phyloP scores from a whole-genome alignment of 2,888 invertebrate genomes.

The Rutpela maculata region DNA sequence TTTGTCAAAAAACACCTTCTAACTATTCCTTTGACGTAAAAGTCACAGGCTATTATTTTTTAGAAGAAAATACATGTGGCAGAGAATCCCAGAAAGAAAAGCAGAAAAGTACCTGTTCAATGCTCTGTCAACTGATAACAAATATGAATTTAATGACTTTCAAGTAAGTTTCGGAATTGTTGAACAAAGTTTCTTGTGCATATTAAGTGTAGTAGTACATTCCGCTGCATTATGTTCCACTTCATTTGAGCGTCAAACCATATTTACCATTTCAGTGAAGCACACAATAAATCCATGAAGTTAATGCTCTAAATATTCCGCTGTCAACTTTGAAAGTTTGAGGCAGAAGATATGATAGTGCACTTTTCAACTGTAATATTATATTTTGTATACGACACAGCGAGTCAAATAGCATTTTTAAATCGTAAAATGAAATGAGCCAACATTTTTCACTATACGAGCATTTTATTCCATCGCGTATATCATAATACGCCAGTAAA shows the following conservation, averaged over 20 bases:
- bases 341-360: not conserved
- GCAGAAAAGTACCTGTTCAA: too few species aligned
- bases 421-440: not conserved
- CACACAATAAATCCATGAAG: not conserved
- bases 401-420: not conserved
- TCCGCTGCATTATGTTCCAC: too few species aligned
- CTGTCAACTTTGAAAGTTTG: not conserved
- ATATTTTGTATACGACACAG: not conserved
- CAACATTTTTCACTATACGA: not conserved
- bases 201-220: too few species aligned
- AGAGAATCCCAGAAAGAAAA: too few species aligned
- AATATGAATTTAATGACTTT: too few species aligned
- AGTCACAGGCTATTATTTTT: too few species aligned
- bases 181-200: too few species aligned
- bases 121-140: too few species aligned
- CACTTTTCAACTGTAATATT: not conserved
- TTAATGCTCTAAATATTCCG: not conserved
- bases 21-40: too few species aligned
- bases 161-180: too few species aligned
- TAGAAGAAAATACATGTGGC: too few species aligned
- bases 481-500: not conserved
- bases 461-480: not conserved
- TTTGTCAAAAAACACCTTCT: too few species aligned
- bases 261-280: not conserved
- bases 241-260: not conserved